Evolutionary conservation across 2,113 vertebrate species (phyloP).

Genomic region (Mesembrinibis cayennensis): DNA sequence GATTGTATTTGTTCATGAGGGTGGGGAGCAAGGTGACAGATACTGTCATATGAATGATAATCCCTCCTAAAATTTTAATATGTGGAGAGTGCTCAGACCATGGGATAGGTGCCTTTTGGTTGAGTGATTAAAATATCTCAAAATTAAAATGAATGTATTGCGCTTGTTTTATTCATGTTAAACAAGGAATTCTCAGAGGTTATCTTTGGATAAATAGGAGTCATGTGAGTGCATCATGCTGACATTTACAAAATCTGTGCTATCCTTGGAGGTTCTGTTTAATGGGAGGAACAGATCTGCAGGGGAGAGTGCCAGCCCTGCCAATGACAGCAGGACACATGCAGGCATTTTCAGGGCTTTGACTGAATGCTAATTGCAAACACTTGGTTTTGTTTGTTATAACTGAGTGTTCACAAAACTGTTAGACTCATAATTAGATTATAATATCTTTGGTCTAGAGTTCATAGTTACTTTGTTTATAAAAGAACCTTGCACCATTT

Average conservation of each 20-base stretch:
- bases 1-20: not conserved
- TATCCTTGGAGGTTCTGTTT: not conserved
- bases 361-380: not conserved
- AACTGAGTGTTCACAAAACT: not conserved
- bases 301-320: not conserved
- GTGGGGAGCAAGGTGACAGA: not conserved
- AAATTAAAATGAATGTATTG: not conserved
- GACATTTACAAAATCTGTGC: not conserved
- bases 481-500: not conserved
- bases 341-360: not conserved
- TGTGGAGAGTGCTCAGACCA: not conserved
- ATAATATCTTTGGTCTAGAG: not conserved
- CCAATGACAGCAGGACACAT: not conserved
- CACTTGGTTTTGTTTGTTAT: not conserved
- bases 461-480: not conserved
- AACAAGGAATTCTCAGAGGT: not conserved
- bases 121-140: not conserved
- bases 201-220: not conserved
- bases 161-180: not conserved
- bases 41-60: not conserved
- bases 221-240: not conserved
- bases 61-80: not conserved
- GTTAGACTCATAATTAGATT: not conserved
- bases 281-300: not conserved
- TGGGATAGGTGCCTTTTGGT: not conserved